Percentiles rank a stretch among this genome's conserved stretches.
These are phyloP conservation scores for Emydura subglobosa DNA, from an alignment of 2,113 vertebrate genomes.

Conservation along the genomic window DNA sequence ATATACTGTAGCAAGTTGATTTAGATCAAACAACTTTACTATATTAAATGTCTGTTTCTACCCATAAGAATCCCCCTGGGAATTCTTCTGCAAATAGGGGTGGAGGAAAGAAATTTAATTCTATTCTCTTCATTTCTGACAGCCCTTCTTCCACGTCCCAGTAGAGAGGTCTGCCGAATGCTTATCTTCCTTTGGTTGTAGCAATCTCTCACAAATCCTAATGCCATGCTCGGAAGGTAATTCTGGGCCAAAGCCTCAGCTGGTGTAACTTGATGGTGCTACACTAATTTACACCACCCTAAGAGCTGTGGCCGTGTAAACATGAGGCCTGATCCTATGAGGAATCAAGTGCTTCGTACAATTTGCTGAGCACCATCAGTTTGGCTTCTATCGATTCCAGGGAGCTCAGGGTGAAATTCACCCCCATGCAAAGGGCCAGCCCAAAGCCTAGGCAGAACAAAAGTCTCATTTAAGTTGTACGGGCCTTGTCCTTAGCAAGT, in stretches of 20 bases:
- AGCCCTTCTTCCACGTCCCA: not conserved
- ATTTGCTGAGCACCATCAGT: not conserved
- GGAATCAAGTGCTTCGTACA: not conserved
- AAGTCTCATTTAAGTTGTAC: accelerated
- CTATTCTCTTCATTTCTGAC: not conserved
- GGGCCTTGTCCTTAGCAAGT: not conserved
- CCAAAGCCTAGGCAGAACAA: not conserved
- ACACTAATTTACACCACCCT: not conserved
- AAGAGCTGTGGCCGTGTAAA: accelerated
- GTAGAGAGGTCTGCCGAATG: not conserved
- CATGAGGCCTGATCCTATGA: accelerated
- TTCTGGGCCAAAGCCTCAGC: not conserved
- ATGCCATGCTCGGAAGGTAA: accelerated
- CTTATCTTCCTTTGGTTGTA: not conserved
- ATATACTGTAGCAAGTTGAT: not conserved
- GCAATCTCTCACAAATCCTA: not conserved
- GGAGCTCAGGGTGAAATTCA: not conserved
- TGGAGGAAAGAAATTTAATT: not conserved
- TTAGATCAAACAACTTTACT: slow-evolving; percentile 6
- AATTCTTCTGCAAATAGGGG: not conserved
- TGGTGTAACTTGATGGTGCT: not conserved
- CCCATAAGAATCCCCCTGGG: slow-evolving; percentile 3
- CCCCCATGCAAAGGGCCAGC: not conserved
- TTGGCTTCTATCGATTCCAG: not conserved
- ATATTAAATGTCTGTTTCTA: not conserved